Evolutionary conservation across 2,113 vertebrate genomes (phyloP).

Genomic region (Entelurus aequoreus): DNA sequence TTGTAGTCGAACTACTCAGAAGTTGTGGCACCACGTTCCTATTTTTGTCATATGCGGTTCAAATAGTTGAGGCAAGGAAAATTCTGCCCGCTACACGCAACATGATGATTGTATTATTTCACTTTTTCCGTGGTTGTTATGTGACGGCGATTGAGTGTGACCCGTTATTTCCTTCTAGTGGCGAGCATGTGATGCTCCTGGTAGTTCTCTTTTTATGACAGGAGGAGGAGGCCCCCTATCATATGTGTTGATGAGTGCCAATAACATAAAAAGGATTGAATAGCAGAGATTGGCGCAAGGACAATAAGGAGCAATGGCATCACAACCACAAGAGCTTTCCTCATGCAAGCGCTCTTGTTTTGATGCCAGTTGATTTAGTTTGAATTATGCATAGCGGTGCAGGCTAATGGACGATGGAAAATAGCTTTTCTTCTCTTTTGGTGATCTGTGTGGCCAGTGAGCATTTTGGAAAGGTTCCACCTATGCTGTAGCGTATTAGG

Average conservation of each 20-base stretch:
- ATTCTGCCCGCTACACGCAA: slow-evolving; percentile 43
- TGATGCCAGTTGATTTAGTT: slow-evolving; percentile 17
- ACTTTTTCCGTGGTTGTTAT: slow-evolving; percentile 18
- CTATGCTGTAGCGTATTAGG: slow-evolving; percentile 7
- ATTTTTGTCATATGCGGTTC: slow-evolving; percentile 29
- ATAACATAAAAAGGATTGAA: slow-evolving; percentile 13
- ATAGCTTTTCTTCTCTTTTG: slow-evolving; percentile 12
- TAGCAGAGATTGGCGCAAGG: slow-evolving; percentile 16
- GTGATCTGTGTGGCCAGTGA: slow-evolving; percentile 12
- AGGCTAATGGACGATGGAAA: neutral
- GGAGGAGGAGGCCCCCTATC: slow-evolving; percentile 20
- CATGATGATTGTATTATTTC: slow-evolving; percentile 47
- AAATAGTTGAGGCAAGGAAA: slow-evolving; percentile 43
- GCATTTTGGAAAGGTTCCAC: slow-evolving; percentile 17
- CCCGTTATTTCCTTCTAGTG: slow-evolving; percentile 28
- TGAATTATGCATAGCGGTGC: slow-evolving; percentile 14
- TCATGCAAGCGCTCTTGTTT: slow-evolving; percentile 10
- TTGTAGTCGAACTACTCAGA: slow-evolving; percentile 21
- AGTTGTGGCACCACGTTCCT: slow-evolving; percentile 19
- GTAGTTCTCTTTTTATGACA: slow-evolving; percentile 18
- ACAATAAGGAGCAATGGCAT: slow-evolving; percentile 13
- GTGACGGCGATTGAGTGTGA: slow-evolving; percentile 30
- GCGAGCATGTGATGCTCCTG: slow-evolving; percentile 21
- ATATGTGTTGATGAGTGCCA: slow-evolving; percentile 42
- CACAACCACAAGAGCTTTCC: slow-evolving; percentile 22